phyloP scores from a whole-genome alignment of 1,140 invertebrate species.

The Melipona quadrifasciata region DNA sequence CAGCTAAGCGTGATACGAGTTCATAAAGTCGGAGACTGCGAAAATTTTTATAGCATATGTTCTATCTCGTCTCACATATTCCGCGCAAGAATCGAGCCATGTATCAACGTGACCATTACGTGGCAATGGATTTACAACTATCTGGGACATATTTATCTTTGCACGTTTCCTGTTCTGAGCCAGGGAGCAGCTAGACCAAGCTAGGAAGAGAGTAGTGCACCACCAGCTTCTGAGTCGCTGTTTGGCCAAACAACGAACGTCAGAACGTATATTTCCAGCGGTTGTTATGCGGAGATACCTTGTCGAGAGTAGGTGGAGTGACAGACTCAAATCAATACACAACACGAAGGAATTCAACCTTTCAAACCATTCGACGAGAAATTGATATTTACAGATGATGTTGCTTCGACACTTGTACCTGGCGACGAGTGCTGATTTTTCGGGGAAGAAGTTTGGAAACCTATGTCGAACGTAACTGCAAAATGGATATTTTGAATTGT shows the following conservation, averaged over 20 bases:
- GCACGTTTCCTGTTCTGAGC: neutral
- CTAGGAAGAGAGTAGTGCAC: neutral
- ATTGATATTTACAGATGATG: slow-evolving; percentile 23
- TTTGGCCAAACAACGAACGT: slow-evolving; percentile 22
- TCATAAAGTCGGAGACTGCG: neutral
- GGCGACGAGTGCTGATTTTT: too few species aligned
- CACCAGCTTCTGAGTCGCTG: neutral
- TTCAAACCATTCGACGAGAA: slow-evolving; percentile 42
- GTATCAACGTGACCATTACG: neutral
- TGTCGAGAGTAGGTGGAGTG: slow-evolving; percentile 57
- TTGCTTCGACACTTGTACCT: neutral
- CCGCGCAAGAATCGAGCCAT: neutral
- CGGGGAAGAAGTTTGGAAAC: neutral
- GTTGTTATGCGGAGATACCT: slow-evolving; percentile 45
- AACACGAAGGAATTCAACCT: slow-evolving; percentile 45
- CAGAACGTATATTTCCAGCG: neutral
- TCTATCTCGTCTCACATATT: neutral
- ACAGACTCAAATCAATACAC: slow-evolving; percentile 62
- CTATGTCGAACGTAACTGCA: too few species aligned
- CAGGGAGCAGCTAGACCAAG: neutral
- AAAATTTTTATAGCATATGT: neutral
- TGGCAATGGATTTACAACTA: neutral
- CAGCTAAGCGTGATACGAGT: neutral
- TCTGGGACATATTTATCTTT: neutral
- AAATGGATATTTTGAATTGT: too few species aligned